These are phyloP conservation scores for Torymus tubicola DNA, from an alignment of 2,888 invertebrate genomes.

Conservation along the genomic window DNA sequence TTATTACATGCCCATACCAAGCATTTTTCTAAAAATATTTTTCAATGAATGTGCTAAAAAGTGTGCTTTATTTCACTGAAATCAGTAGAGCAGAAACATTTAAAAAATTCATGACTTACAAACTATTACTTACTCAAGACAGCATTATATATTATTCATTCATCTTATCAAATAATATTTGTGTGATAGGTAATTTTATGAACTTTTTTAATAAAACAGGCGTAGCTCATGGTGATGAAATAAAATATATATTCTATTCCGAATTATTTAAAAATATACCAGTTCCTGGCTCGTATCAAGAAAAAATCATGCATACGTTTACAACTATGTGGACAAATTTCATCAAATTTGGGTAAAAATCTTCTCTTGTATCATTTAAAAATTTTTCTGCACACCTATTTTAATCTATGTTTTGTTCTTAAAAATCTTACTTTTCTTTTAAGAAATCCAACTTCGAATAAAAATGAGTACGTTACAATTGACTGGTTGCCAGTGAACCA, in stretches of 20 bases:
- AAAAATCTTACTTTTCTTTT: slow-evolving; percentile 46
- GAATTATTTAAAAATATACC: slow-evolving; percentile 71
- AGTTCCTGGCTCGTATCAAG: slow-evolving; percentile 68
- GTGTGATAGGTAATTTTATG: too few relatives aligned
- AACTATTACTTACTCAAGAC: too few relatives aligned
- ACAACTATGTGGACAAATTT: slow-evolving; percentile 78
- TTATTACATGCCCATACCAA: too few relatives aligned
- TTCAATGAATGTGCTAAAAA: too few relatives aligned
- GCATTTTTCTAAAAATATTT: too few relatives aligned
- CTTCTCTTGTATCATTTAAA: neutral
- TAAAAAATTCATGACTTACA: too few relatives aligned
- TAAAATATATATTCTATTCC: slow-evolving; percentile 77
- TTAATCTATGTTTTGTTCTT: neutral
- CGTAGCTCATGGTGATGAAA: slow-evolving; percentile 77
- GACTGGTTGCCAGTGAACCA: slow-evolving; percentile 74
- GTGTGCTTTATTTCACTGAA: too few relatives aligned
- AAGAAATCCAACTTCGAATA: slow-evolving; percentile 75
- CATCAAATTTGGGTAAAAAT: slow-evolving; percentile 75
- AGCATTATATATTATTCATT: too few relatives aligned
- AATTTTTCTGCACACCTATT: neutral
- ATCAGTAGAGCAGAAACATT: too few relatives aligned
- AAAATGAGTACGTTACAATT: slow-evolving; percentile 69
- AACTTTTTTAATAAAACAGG: slow-evolving; percentile 65
- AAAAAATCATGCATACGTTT: slow-evolving; percentile 72
- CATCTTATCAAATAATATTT: too few relatives aligned